These are phyloP conservation scores for Pangasianodon hypophthalmus DNA, from an alignment of 2,113 vertebrate genomes.

Conservation along the genomic window DNA sequence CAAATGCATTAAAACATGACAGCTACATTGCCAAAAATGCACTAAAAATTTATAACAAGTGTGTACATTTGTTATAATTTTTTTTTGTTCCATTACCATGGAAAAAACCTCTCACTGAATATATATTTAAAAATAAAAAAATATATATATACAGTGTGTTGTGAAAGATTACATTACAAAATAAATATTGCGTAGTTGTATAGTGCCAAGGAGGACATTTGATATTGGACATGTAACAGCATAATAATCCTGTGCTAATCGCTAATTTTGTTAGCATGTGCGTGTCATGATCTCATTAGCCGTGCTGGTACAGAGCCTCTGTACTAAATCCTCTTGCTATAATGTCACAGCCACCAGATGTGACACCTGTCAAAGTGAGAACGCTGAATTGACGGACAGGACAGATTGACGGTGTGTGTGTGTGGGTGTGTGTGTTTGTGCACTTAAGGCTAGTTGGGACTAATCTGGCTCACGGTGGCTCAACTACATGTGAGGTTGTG, in stretches of 20 bases:
- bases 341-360: conserved; percentile 25
- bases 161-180: background rate
- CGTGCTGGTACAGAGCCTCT: conserved; percentile 4
- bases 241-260: conserved; percentile 30
- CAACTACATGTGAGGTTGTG: background rate
- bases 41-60: background rate
- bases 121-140: background rate
- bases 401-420: background rate
- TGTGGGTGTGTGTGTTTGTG: conserved; percentile 1
- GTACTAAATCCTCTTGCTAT: background rate
- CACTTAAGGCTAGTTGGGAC: conserved; percentile 22
- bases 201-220: conserved; percentile 14
- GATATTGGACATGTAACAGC: background rate
- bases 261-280: conserved; percentile 48
- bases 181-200: background rate
- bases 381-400: conserved; percentile 15
- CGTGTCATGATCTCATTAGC: conserved; percentile 51
- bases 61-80: background rate
- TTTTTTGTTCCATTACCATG: background rate
- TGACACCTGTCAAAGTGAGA: conserved; percentile 35
- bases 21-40: background rate
- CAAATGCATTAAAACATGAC: background rate
- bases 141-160: background rate
- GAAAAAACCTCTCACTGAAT: background rate
- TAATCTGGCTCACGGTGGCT: conserved; percentile 21